Conservation (phyloP, 92 coral and sea anemone species). For the Parazoanthus swiftii region DNA sequence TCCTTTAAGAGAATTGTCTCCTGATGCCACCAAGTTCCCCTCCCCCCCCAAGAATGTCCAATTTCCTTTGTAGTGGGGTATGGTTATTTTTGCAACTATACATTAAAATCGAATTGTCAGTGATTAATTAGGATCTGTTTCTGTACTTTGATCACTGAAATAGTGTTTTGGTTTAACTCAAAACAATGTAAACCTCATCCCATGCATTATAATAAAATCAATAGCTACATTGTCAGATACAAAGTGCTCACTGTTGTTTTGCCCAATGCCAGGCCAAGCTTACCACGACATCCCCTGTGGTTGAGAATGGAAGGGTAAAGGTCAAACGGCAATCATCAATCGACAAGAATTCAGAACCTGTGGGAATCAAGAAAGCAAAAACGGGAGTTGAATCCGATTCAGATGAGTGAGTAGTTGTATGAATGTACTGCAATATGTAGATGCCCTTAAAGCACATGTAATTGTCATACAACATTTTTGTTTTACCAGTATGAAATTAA, state of each 20-base stretch:
- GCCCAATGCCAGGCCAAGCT: constrained; percentile 47
- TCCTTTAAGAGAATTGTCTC: too few relatives aligned
- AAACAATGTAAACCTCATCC: too few relatives aligned
- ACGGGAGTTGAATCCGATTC: constrained; percentile 51
- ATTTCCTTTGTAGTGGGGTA: too few relatives aligned
- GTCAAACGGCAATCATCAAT: constrained; percentile 65
- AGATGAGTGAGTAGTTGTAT: constrained; percentile 51
- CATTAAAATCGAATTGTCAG: too few relatives aligned
- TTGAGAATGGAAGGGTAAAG: constrained; percentile 39
- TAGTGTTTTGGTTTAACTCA: too few relatives aligned
- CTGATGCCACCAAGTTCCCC: too few relatives aligned
- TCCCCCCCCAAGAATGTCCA: too few relatives aligned
- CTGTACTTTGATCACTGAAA: too few relatives aligned
- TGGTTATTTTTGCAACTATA: too few relatives aligned
- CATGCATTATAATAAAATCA: not conserved
- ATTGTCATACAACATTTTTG: not conserved
- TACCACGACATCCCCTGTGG: constrained; percentile 30
- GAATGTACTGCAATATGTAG: too few relatives aligned
- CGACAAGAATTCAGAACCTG: constrained; percentile 50
- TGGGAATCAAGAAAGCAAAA: constrained; percentile 60
- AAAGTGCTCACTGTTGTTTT: not conserved
- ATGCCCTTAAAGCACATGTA: not conserved
- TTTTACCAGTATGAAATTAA: too few relatives aligned
- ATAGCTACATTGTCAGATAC: not conserved
- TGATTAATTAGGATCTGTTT: too few relatives aligned